Percentiles rank a stretch among this genome's conserved stretches.
Conservation (phyloP, 2,888 invertebrate species). For the Tiliacea aurago region DNA sequence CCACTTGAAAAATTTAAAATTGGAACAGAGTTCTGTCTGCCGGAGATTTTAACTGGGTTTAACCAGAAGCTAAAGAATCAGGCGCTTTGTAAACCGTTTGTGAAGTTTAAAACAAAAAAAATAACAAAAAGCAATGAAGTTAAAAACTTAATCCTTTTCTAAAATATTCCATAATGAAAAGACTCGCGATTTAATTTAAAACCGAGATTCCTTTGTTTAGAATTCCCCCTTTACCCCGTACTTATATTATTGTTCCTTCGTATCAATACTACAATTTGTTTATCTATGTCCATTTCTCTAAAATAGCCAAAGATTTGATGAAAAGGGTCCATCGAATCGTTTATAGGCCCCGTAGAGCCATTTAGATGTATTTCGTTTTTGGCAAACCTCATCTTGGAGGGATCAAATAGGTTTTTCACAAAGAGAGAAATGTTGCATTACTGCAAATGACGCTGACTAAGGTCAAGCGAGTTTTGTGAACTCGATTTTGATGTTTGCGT, state of each 20-base stretch:
- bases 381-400: constrained; percentile 57
- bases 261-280: constrained; percentile 28
- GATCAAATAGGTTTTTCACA: constrained; percentile 59
- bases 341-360: constrained; percentile 34
- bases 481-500: constrained; percentile 1
- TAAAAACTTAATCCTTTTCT: background rate
- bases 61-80: background rate
- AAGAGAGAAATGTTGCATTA: constrained; percentile 44
- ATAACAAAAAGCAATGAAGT: background rate
- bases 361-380: constrained; percentile 56
- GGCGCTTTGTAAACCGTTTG: background rate
- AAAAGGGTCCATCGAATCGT: constrained; percentile 53
- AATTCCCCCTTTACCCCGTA: background rate
- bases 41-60: background rate
- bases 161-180: background rate
- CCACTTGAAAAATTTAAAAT: too few relatives aligned
- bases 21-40: background rate
- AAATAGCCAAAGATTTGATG: constrained; percentile 53
- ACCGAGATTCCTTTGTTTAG: background rate
- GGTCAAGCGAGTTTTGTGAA: constrained; percentile 39
- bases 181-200: background rate
- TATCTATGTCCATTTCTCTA: constrained; percentile 41
- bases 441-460: constrained; percentile 38
- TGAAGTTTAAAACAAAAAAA: background rate
- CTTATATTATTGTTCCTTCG: constrained; percentile 35